Percentiles rank a stretch among this genome's conserved stretches.
Conservation (phyloP, 2,797 vertebrate species). For the Bufotes viridis region DNA sequence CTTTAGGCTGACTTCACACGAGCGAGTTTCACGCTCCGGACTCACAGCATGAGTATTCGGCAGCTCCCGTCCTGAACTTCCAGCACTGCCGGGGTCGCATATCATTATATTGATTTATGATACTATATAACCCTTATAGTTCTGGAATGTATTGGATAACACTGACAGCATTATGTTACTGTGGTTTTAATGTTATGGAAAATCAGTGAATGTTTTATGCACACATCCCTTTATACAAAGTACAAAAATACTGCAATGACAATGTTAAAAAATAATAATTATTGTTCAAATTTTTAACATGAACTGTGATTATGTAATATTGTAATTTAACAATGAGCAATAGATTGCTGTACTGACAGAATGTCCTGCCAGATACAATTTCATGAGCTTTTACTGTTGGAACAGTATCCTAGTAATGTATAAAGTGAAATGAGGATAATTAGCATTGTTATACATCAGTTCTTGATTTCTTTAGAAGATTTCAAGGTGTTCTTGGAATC, state of each 20-base stretch:
- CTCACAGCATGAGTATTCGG: too few species aligned
- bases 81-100: too few species aligned
- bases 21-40: too few species aligned
- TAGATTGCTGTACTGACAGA: conserved; percentile 21
- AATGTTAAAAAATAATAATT: not conserved
- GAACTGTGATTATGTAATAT: conserved; percentile 23
- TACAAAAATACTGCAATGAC: not conserved
- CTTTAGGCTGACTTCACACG: too few species aligned
- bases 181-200: too few species aligned
- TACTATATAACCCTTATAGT: too few species aligned
- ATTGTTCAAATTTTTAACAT: not conserved
- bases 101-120: too few species aligned
- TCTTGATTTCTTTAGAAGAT: not conserved
- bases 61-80: too few species aligned
- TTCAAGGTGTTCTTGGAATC: not conserved
- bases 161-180: too few species aligned
- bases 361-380: conserved; percentile 44
- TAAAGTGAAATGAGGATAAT: not conserved
- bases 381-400: conserved; percentile 10
- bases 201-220: too few species aligned
- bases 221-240: not conserved
- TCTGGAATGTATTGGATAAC: too few species aligned
- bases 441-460: not conserved
- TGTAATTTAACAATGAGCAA: conserved; percentile 30
- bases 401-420: not conserved